Evolutionary conservation across 35 echinoderm and acorn worm species (phyloP), one percentile per base, ranked within the genome.

Genomic region (Strongylocentrotus purpuratus): DNA sequence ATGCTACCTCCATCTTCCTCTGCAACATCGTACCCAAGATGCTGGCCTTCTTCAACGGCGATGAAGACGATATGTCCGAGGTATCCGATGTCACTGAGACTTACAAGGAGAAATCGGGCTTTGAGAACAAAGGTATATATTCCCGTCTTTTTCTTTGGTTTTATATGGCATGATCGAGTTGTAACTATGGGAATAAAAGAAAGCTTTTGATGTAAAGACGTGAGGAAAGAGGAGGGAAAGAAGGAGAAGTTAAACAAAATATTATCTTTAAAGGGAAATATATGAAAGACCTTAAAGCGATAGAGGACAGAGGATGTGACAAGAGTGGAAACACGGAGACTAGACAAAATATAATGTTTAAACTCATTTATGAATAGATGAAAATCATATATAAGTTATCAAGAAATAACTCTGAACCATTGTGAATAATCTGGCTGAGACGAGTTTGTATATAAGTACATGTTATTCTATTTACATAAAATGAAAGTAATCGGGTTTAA

Each of bases 1-100:
- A 93, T 58, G 91, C 91, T 13, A 93, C 91, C 3, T 9, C 48
- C 46, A 93, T 93, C 46, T 58, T 93, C 91, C 46, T 93, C 46
- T 58, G 32, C 17, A 32, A 50, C 46, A 55, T 93, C 48, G 46
- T 58, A 15, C 48, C 48, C 46, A 93, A 93, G 46, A 33, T 93
- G 45, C 9, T 93, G 46, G 17, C 22, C 46, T 48, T 93, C 91
- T 47, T 50, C 48, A 48, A 47, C 4, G 91, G 91, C 17, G 91
- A 93, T 17, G 91, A 93, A 47, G 91, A 93, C 48, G 48, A 58
- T 58, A 46, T 48, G 91, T 93, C 91, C 22, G 48, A 48, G 25
- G 18, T 5, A 46, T 89, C 87, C 2, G 87, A 45, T 89, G 87
- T 33, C 87, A 46, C 33, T 20, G 87, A 89, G 32, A 89, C 45